These are phyloP conservation scores for Xiphorhynchus elegans DNA, from an alignment of 2,113 vertebrate species.

Conservation along the genomic window DNA sequence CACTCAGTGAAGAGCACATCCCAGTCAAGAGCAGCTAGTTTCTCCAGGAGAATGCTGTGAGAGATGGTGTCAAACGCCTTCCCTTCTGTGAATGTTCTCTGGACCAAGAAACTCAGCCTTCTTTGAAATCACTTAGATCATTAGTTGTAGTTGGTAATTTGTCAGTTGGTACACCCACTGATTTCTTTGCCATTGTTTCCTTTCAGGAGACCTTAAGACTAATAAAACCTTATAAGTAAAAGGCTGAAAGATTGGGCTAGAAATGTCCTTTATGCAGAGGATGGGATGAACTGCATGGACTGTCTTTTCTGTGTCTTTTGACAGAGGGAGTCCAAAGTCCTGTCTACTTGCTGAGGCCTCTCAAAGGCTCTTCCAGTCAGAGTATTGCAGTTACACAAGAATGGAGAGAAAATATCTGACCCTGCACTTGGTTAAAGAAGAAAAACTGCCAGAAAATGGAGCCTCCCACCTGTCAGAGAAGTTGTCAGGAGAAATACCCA, in stretches of 20 bases:
- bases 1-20: not conserved
- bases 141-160: not conserved
- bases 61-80: not conserved
- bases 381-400: not conserved
- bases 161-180: not conserved
- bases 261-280: not conserved
- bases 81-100: not conserved
- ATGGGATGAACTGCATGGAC: not conserved
- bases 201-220: not conserved
- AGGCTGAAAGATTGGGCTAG: not conserved
- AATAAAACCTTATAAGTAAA: not conserved
- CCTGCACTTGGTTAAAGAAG: not conserved
- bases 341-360: not conserved
- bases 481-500: not conserved
- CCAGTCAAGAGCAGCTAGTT: not conserved
- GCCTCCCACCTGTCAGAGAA: not conserved
- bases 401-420: not conserved
- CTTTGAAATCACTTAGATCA: not conserved
- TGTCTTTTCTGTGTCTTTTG: not conserved
- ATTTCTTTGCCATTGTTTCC: not conserved
- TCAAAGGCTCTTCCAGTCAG: not conserved
- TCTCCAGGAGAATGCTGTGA: not conserved
- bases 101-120: not conserved
- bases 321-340: not conserved
- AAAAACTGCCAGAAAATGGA: not conserved